A percentile compares a stretch with the other conserved stretches of the same genome.
Conservation (phyloP, 2,888 invertebrate genomes). For the Ramazzottius varieornatus region DNA sequence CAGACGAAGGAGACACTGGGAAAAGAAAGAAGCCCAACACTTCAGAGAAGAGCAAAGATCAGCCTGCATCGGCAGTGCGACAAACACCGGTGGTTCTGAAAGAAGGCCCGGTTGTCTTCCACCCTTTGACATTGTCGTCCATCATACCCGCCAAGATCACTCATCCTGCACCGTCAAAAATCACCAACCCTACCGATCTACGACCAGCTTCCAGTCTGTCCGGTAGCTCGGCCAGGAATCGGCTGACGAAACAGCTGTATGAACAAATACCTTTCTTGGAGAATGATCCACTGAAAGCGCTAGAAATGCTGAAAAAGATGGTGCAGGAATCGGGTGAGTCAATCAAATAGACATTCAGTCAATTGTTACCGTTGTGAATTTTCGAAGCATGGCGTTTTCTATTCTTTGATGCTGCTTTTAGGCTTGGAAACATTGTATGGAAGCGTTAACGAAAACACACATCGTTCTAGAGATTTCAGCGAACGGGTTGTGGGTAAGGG, state of each 20-base stretch:
- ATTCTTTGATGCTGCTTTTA: neutral
- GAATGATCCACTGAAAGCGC: neutral
- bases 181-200: too few relatives aligned
- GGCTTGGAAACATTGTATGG: neutral
- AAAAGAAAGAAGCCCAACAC: too few relatives aligned
- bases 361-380: neutral
- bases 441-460: neutral
- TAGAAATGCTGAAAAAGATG: constrained; percentile 3
- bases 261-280: constrained; percentile 1
- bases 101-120: too few relatives aligned
- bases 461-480: neutral
- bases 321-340: constrained; percentile 1
- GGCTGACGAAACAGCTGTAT: neutral
- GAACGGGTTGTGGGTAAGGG: neutral
- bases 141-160: too few relatives aligned
- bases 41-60: too few relatives aligned
- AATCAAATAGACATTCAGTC: neutral
- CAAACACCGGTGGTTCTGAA: too few relatives aligned
- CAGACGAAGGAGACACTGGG: too few relatives aligned
- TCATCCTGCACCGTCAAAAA: too few relatives aligned
- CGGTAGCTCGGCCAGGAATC: neutral
- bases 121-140: too few relatives aligned
- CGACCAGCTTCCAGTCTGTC: too few relatives aligned
- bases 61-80: too few relatives aligned
- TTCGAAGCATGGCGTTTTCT: neutral